Evolutionary conservation across 1,140 invertebrate species (phyloP), one percentile per base, ranked within the genome.

Genomic region (Plodia interpunctella): DNA sequence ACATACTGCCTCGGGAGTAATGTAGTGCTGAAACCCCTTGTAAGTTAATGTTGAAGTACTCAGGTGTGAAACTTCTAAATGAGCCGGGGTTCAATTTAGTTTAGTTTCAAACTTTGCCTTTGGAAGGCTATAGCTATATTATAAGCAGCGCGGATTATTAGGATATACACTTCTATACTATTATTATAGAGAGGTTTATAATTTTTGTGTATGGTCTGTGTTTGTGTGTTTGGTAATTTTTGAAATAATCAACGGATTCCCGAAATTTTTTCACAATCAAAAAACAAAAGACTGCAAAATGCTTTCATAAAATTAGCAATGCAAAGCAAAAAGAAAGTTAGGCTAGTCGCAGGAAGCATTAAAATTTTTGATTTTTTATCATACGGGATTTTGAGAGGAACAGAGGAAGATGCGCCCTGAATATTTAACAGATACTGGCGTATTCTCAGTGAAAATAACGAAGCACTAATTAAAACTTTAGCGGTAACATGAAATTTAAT

Each of bases 401-500:
- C 56, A 53, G 18, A 18, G 59, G 58, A 49, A 51, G 19, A 61
- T 66, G 63, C 49, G 63, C 17, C 44, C 30, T 67, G 69, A 72
- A 72, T 74, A 70, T 72, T 74, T 64, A 72, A 69, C 63, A 51
- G 18, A 3, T 59, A 49, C 15, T 35, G 19, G 60, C 56, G 54
- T 57, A 10, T n/a, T 44, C 30, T 54, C 57, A 71, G 66, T 67
- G 61, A 72, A 71, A 62, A 67, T 67, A 72, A 66, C 57, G 63
- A 49, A 18, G 49, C 50, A 54, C 63, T 72, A 65, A 74, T 72
- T 72, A 72, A 74, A 74, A 74, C 69, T 74, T 74, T 28, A 64
- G 55, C 54, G 44, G 56, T 62, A 56, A 68, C 63, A 50, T 63
- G 49, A 60, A 67, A 74, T 68, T 66, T 67, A 70, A 74, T 74